Evolutionary conservation across 2,888 invertebrate genomes (phyloP), one percentile per base, ranked within the genome.

Genomic region (Sphecodes monilicornis): DNA sequence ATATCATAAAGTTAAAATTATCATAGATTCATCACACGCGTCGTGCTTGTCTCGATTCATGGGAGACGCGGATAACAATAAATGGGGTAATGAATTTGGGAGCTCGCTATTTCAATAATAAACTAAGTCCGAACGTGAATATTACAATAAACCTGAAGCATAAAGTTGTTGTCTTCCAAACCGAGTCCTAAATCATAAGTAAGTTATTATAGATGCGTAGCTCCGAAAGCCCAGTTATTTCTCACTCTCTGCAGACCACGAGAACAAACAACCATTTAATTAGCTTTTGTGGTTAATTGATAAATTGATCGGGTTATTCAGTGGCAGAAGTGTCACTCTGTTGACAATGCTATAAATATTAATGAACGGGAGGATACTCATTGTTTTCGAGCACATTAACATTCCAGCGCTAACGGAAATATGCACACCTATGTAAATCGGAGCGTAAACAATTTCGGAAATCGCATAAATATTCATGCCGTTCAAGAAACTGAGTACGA

Each of bases 401-500:
- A 64, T 72, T 4, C 71, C n/a, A 32, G 36, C 46, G 1, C 26
- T 60, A 16, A 46, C 73, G 73, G 32, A 50, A 50, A 68, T 18
- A 22, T n/a, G 64, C 66, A 26, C 46, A 41, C 43, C 32, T 66
- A 76, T 66, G 75, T 76, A 54, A 71, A 68, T 71, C 70, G 29
- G 18, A 22, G 36, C n/a, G 68, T 66, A 74, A 41, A 74, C 73
- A 68, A 69, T 69, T 41, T n/a, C 36, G 5, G n/a, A 76, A 39
- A 22, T 66, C 29, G 39, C 32, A 84, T 84, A 78, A 86, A 84
- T 86, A 86, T 86, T 80, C 60, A 86, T 69, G 84, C 5, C 77
- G 36, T 78, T 84, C 84, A 80, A 86, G 80, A 84, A 84, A 86
- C 78, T 84, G 75, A 80, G 76, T 78, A 78, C 78, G 54, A 76